Evolutionary conservation across 1,140 invertebrate genomes (phyloP).

Genomic region (Camponotus vicinus): DNA sequence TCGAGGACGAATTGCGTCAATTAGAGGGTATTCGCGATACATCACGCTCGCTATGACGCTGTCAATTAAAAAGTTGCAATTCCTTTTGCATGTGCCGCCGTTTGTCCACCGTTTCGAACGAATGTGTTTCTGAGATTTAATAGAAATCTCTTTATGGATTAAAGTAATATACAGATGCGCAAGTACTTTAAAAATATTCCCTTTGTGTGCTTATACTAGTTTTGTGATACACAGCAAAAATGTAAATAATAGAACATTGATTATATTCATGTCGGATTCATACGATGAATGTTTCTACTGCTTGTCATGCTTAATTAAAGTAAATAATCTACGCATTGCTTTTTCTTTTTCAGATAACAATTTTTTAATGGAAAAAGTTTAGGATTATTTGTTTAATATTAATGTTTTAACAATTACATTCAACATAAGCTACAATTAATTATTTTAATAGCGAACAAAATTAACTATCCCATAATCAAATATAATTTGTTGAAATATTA

Average conservation of each 20-base stretch:
- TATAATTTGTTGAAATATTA: not conserved
- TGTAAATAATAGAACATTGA: not conserved
- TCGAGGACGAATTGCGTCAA: conserved; percentile 48
- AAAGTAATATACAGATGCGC: not conserved
- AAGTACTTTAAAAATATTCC: not conserved
- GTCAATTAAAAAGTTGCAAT: conserved; percentile 64
- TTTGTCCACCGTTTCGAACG: conserved; percentile 23
- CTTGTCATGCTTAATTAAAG: not conserved
- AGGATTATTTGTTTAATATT: not conserved
- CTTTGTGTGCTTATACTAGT: not conserved
- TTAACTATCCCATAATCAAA: not conserved
- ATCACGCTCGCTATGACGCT: conserved; percentile 21
- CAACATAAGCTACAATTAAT: not conserved
- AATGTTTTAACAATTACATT: conserved; percentile 12
- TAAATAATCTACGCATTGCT: conserved; percentile 6
- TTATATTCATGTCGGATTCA: not conserved
- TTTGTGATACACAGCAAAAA: not conserved
- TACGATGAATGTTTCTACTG: not conserved
- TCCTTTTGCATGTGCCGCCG: not conserved
- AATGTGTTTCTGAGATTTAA: not conserved
- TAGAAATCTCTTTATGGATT: conserved; percentile 11
- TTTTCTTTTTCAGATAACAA: not conserved
- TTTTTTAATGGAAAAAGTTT: not conserved
- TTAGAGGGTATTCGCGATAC: conserved; percentile 58
- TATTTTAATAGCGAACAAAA: not conserved